phyloP scores from a whole-genome alignment of 2,888 invertebrate species.

The Pediacus dermestoides region DNA sequence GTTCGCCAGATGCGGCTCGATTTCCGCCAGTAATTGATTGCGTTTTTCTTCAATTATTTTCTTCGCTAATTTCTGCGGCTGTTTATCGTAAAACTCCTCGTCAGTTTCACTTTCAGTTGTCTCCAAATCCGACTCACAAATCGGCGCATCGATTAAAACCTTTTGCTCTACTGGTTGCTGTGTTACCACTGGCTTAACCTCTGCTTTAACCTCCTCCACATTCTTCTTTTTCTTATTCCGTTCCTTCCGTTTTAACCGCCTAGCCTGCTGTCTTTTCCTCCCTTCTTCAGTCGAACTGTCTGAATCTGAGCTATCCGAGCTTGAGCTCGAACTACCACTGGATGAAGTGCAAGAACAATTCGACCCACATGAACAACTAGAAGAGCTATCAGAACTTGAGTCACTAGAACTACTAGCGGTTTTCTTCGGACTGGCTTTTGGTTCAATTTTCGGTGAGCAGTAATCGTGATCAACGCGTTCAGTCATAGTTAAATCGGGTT shows the following conservation, averaged over 20 bases:
- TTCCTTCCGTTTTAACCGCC: constrained; percentile 46
- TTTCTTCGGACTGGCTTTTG: background rate
- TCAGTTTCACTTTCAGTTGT: constrained; percentile 83
- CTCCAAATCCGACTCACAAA: constrained; percentile 79
- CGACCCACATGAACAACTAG: constrained; percentile 76
- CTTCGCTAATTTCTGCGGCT: constrained; percentile 71
- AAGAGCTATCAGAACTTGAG: constrained; percentile 73
- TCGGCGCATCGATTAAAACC: constrained; percentile 54
- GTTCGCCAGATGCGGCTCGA: constrained; percentile 52
- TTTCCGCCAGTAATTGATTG: constrained; percentile 63
- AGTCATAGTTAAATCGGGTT: constrained; percentile 43
- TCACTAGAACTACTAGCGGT: constrained; percentile 60
- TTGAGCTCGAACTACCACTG: constrained; percentile 55
- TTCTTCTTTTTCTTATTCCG: constrained; percentile 45
- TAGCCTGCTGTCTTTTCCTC: constrained; percentile 47
- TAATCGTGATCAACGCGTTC: constrained; percentile 51
- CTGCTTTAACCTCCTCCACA: constrained; percentile 50
- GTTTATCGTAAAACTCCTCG: constrained; percentile 83
- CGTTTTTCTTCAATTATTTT: constrained; percentile 73
- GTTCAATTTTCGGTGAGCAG: constrained; percentile 34
- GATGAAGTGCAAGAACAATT: constrained; percentile 79
- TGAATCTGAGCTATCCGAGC: constrained; percentile 54
- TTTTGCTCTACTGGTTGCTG: constrained; percentile 39
- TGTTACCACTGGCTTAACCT: constrained; percentile 54
- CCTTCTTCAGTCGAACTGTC: constrained; percentile 61